phyloP scores from a whole-genome alignment of 2,113 vertebrate genomes.

The Hippocampus mohnikei region DNA sequence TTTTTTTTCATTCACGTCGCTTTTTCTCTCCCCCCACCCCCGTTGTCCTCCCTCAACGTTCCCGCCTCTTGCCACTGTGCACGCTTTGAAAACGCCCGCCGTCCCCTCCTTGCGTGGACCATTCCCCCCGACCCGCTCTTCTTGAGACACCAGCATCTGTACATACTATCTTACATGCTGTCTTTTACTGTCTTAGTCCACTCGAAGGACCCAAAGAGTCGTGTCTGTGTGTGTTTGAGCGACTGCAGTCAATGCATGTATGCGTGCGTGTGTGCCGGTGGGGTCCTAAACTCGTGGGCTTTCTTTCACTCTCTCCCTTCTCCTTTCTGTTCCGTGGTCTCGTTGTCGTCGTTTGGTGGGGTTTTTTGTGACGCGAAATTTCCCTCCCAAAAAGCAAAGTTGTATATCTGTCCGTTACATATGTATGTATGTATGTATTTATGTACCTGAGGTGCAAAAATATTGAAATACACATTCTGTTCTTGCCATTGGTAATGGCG shows the following conservation, averaged over 20 bases:
- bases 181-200: constrained; percentile 68
- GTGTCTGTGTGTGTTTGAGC: constrained; percentile 48
- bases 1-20: constrained; percentile 17
- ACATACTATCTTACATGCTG: constrained; percentile 77
- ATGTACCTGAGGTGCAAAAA: constrained; percentile 78
- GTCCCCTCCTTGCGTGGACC: constrained; percentile 60
- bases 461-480: constrained; percentile 85
- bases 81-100: constrained; percentile 44
- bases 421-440: constrained; percentile 27
- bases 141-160: constrained; percentile 93
- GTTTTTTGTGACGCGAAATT: constrained; percentile 67
- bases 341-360: constrained; percentile 80
- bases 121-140: constrained; percentile 49
- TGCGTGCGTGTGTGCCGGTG: constrained; percentile 41
- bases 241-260: constrained; percentile 58
- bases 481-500: constrained; percentile 78
- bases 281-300: constrained; percentile 60
- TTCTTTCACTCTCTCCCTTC: constrained; percentile 72
- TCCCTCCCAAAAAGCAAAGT: constrained; percentile 54
- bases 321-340: constrained; percentile 80
- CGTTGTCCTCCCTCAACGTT: constrained; percentile 30
- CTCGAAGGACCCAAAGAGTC: constrained; percentile 70
- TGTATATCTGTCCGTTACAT: constrained; percentile 85
- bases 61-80: constrained; percentile 47
- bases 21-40: constrained; percentile 29